A percentile compares a stretch with the other conserved stretches of the same genome.
Conservation (phyloP, 2,113 vertebrate species). For the Burhinus bistriatus region DNA sequence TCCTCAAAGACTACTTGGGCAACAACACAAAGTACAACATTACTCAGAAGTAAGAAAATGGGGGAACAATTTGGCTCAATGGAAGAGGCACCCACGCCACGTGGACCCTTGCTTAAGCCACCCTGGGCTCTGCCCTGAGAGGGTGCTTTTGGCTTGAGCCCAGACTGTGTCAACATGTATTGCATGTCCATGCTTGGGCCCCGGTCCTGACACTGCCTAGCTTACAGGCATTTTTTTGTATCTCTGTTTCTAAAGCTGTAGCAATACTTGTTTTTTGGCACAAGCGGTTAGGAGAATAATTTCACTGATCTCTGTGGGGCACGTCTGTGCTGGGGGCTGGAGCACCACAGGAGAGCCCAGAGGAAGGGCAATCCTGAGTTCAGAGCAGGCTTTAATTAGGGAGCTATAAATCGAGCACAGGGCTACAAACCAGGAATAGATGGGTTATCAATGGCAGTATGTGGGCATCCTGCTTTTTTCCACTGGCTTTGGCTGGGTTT, state of each 20-base stretch:
- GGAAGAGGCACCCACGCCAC: rapidly evolving
- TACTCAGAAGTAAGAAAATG: not conserved
- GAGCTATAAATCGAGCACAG: not conserved
- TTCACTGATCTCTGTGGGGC: not conserved
- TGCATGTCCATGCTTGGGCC: rapidly evolving
- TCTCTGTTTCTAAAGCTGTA: not conserved
- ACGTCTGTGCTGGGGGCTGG: not conserved
- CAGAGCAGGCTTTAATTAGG: not conserved
- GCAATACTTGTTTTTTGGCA: not conserved
- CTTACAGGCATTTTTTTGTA: not conserved
- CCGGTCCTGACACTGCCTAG: rapidly evolving
- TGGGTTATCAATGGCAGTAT: not conserved
- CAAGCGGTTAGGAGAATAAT: not conserved
- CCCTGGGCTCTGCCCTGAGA: not conserved
- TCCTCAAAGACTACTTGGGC: not conserved
- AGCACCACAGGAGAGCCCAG: not conserved
- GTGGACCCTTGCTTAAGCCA: not conserved
- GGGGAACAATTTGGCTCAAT: not conserved
- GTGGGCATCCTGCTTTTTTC: not conserved
- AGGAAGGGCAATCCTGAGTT: not conserved
- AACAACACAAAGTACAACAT: not conserved
- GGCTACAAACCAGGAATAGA: not conserved
- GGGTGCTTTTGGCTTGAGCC: not conserved
- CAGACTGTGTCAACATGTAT: rapidly evolving
- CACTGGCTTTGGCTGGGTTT: not conserved